phyloP scores from a whole-genome alignment of 2,797 vertebrate genomes.

The Triplophysa yarkandensis region DNA sequence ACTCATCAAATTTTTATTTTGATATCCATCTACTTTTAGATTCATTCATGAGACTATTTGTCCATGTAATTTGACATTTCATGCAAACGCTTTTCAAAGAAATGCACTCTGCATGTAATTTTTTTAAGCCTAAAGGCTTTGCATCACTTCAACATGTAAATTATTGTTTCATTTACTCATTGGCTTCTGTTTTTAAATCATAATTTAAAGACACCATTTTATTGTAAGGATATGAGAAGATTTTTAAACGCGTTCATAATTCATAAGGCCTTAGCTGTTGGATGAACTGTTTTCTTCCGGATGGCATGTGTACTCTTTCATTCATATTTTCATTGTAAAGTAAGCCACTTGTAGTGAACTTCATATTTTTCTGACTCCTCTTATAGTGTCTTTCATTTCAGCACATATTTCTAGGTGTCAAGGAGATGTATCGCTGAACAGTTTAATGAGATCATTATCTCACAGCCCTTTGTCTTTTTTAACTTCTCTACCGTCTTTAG shows the following conservation, averaged over 20 bases:
- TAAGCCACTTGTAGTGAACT: slow-evolving; percentile 54
- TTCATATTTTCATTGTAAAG: slow-evolving; percentile 76
- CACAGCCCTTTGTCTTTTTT: slow-evolving; percentile 64
- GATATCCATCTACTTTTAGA: background rate
- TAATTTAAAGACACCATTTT: background rate
- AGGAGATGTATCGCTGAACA: slow-evolving; percentile 50
- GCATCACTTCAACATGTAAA: background rate
- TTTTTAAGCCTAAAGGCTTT: background rate
- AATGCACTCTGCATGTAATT: background rate
- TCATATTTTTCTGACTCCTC: slow-evolving; percentile 55
- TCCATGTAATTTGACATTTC: background rate
- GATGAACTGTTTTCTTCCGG: slow-evolving; percentile 69
- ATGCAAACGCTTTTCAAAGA: background rate
- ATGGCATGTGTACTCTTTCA: slow-evolving; percentile 59
- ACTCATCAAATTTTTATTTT: background rate
- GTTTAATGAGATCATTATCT: slow-evolving; percentile 77
- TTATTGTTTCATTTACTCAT: background rate
- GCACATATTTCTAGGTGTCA: slow-evolving; percentile 16
- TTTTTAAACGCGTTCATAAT: slow-evolving; percentile 79
- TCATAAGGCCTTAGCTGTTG: slow-evolving; percentile 74
- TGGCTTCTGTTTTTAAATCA: background rate
- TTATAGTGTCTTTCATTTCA: background rate
- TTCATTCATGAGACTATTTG: background rate
- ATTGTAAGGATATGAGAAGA: slow-evolving; percentile 52
- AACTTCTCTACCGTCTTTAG: slow-evolving; percentile 64